Percentiles rank a stretch among this genome's conserved stretches.
These are phyloP conservation scores for Leuciscus idus DNA, from an alignment of 2,113 vertebrate genomes.

Conservation along the genomic window DNA sequence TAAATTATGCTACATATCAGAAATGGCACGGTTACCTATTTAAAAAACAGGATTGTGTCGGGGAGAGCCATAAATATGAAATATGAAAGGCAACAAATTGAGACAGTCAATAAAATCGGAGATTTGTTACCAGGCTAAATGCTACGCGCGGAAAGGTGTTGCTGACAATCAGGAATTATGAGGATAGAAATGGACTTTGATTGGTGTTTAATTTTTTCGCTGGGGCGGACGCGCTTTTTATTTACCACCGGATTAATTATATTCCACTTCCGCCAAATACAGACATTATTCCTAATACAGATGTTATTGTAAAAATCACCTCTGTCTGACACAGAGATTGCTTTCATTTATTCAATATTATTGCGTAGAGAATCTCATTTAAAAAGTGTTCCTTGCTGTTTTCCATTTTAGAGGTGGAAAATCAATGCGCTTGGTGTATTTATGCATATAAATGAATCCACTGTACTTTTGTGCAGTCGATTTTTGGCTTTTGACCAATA, in stretches of 20 bases:
- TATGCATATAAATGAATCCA: neutral
- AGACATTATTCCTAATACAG: conserved; percentile 79
- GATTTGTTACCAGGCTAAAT: conserved; percentile 85
- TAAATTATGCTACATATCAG: conserved; percentile 89
- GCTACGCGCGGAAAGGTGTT: conserved; percentile 79
- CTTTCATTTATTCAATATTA: conserved; percentile 82
- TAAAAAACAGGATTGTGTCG: conserved; percentile 84
- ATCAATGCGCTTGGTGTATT: conserved; percentile 41
- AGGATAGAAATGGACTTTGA: conserved; percentile 90
- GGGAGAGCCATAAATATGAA: conserved; percentile 89
- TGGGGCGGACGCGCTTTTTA: conserved; percentile 73
- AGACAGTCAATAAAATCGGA: conserved; percentile 90
- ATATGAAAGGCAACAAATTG: conserved; percentile 90
- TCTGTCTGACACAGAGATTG: conserved; percentile 74
- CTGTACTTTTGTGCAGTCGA: neutral
- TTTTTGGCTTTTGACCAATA: neutral
- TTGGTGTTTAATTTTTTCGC: conserved; percentile 84
- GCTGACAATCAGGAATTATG: conserved; percentile 85
- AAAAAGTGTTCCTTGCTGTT: conserved; percentile 17
- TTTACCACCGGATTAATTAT: conserved; percentile 80
- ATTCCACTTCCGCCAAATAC: conserved; percentile 63
- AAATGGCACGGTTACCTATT: conserved; percentile 86
- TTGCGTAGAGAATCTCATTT: conserved; percentile 72
- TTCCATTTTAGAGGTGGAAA: conserved; percentile 6
- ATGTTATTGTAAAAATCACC: conserved; percentile 76